Base-by-base conservation (phyloP, 2,797 vertebrate genomes). In the Potorous gilbertii region DNA sequence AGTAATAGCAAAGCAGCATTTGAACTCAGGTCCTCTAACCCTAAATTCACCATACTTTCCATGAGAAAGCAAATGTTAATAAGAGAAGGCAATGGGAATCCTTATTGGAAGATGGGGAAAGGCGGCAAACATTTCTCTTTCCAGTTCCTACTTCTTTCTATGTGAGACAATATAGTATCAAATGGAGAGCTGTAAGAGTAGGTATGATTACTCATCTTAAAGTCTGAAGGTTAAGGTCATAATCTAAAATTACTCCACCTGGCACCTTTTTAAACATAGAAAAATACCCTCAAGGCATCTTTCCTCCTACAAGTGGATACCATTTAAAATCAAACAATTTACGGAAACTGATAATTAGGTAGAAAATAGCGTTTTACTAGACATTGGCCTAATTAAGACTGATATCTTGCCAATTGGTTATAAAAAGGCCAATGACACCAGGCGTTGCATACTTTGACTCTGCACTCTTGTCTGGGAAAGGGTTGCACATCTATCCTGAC, bases 261-360 rank as follows among this genome's bases (percentile, higher is more conserved):
- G 94, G 55, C 74, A 94, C 56, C 56, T 94, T 97, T 95, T 96
- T 95, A 10, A 57, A 55, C 81, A 90, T 50, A 90, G 57, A 91
- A 95, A 96, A 87, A 96, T 74, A 91, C 52, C 94, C 96, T 93
- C 54, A 24, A 54, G 97, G 93, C 90, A 93, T 91, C 46, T 92
- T 96, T 95, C 93, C 74, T 96, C 89, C 96, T 97, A 93, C 92
- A 91, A 91, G 57, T 92, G 81, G 96, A 93, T 92, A 89, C 94
- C 81, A 93, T 94, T 92, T 96, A 96, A 97, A 97, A 96, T 94
- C 92, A 95, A 62, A n/a, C 55, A 95, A 92, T 56, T 91, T 54
- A 34, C 89, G 94, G 90, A 97, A 97, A 97, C 97, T 74, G 97
- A 34, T 97, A 97, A 97, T 98, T 98, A 98, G 56, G 11, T 59